A percentile compares a stretch with the other conserved stretches of the same genome.
These are phyloP conservation scores for Elmis aenea DNA, from an alignment of 2,888 invertebrate species.

Conservation along the genomic window DNA sequence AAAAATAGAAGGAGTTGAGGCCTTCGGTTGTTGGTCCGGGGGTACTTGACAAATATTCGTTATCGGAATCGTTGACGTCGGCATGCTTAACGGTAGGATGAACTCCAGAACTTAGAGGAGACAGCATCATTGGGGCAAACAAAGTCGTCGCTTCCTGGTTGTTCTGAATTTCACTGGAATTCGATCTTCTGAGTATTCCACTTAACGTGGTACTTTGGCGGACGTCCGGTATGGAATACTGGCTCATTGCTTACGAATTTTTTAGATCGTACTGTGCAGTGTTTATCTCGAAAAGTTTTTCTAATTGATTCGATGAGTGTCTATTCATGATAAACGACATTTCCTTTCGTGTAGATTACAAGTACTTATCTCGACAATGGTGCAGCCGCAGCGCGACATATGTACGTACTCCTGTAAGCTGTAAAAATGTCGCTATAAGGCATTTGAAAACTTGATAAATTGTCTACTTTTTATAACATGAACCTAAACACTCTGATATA, in stretches of 20 bases:
- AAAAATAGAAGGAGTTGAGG: constrained; percentile 54
- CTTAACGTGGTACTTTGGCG: constrained; percentile 26
- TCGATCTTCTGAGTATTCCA: constrained; percentile 23
- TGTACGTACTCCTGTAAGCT: no score
- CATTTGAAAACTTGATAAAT: no score
- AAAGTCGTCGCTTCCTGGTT: constrained; percentile 23
- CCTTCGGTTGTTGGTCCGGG: constrained; percentile 35
- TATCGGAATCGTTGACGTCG: constrained; percentile 22
- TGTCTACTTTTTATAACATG: no score
- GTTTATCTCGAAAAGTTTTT: no score
- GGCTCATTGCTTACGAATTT: constrained; percentile 26
- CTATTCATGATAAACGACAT: no score
- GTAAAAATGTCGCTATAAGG: no score
- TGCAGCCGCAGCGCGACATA: no score
- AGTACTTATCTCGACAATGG: no score
- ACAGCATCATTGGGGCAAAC: constrained; percentile 23
- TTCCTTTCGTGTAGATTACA: no score
- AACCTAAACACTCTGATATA: no score
- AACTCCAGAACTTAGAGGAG: constrained; percentile 18
- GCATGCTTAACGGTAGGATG: constrained; percentile 16
- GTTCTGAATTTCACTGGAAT: constrained; percentile 21
- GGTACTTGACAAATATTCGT: constrained; percentile 18
- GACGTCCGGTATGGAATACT: constrained; percentile 27
- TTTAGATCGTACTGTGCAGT: no score
- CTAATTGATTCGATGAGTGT: no score